Conservation (phyloP, 2,113 vertebrate species). For the Tachycineta bicolor region DNA sequence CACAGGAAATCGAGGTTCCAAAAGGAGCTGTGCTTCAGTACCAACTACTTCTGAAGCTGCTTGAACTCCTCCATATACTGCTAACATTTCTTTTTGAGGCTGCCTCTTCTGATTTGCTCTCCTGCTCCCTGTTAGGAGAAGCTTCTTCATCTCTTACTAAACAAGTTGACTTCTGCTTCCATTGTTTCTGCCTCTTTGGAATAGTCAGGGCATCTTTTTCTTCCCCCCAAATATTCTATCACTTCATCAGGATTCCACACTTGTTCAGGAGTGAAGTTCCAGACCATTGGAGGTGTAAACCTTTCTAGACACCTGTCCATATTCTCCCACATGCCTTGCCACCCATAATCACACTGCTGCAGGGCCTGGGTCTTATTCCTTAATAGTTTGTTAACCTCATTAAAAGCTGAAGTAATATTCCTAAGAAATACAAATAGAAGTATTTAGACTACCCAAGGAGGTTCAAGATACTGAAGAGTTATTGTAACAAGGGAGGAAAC, state of each 20-base stretch:
- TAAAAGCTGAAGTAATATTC: background rate
- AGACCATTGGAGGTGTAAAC: background rate
- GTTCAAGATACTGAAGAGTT: background rate
- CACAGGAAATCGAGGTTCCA: background rate
- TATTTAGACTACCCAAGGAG: background rate
- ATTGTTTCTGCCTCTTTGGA: background rate
- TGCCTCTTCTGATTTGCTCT: background rate
- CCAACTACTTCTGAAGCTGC: background rate
- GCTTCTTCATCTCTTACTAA: background rate
- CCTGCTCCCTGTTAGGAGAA: background rate
- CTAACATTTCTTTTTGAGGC: background rate
- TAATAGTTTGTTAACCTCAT: background rate
- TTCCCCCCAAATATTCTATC: background rate
- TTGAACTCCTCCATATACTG: background rate
- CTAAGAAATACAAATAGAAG: background rate
- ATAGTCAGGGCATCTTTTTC: background rate
- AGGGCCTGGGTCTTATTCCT: background rate
- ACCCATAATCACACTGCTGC: background rate
- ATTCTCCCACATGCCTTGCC: background rate
- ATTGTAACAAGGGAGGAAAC: background rate
- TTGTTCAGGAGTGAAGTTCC: background rate
- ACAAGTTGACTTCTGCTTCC: background rate
- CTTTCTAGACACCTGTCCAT: background rate
- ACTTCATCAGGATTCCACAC: background rate
- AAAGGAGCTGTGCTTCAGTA: background rate